Evolutionary conservation across 2,113 vertebrate species (phyloP), one percentile per base, ranked within the genome.

Genomic region (Amia ocellicauda): DNA sequence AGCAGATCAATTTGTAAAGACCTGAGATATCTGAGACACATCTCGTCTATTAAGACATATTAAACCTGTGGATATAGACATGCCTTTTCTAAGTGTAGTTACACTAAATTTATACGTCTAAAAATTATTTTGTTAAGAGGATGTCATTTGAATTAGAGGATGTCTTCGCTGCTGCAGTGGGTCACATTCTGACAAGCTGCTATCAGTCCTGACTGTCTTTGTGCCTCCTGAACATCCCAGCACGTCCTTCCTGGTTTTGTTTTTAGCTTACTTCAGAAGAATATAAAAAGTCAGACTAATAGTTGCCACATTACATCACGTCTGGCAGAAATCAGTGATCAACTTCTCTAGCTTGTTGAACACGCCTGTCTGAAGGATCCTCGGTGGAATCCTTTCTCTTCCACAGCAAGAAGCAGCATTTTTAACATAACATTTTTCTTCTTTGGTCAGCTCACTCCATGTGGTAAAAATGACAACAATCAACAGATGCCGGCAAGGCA

Each of bases 261-360:
- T 47, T 47, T 47, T 47, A 47, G 45, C 45, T 47, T 11, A 47
- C 45, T 47, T 47, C 45, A 47, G 45, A 3, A 5, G n/a, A n/a
- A 47, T 16, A 36, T n/a, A 55, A 63, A 31, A 55, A 63, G 62
- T 63, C 49, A 51, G 22, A 17, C 23, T 17, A 63, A 36, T 55
- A 17, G 24, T 28, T 17, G 11, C 20, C 22, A 3, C 22, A n/a
- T 62, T 51, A 29, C 43, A 40, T 49, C 49, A 16, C 55, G 9
- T 20, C 62, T 55, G 51, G 41, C 52, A 56, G 50, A n/a, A 43
- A 23, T 55, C 20, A 24, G 23, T 41, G 62, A 19, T 40, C 51
- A 7, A 26, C 40, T 24, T 56, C 31, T 55, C 62, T 16, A 40
- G 22, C 40, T 19, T 36, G 19, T 42, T 55, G 62, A 64, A 55